Evolutionary conservation across 2,113 vertebrate genomes (phyloP), one percentile per base, ranked within the genome.

Genomic region (Rhabdomys dilectus): DNA sequence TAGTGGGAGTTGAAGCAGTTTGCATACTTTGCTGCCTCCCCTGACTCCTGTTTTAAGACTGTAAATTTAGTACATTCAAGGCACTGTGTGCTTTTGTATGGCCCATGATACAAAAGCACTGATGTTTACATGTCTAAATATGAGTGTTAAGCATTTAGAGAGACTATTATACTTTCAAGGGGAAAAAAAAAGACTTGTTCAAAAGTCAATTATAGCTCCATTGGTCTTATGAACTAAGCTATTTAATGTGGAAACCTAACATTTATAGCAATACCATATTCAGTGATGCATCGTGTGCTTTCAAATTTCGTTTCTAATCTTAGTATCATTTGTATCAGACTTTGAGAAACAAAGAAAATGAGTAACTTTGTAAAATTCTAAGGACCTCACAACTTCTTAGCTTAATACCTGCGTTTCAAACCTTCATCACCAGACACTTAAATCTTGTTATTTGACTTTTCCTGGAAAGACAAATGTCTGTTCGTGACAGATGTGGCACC

Each of bases 221-320:
- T 73, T 15, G 39, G 48, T 85, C 17, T 93, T 80, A 26, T 16
- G 13, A 22, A n/a, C n/a, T 51, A 26, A 58, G 77, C 26, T 89
- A n/a, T 58, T 93, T 95, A 72, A 82, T 87, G 66, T 95, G 66
- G 58, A 11, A 0, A 82, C 96, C 89, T 78, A 76, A 53, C 5
- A 89, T 94, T 89, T 97, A 89, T n/a, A 42, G 88, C 34, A 94
- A 42, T 85, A 91, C 29, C 70, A 80, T 89, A 58, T 82, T 60
- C 94, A 97, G 97, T 89, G 96, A 98, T 96, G 89, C 60, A 95
- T 91, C 86, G 82, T 88, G 91, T 91, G 94, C 92, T 98, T 97
- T 94, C 85, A 97, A 94, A 96, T 95, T 96, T 66, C 36, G 89
- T 62, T 96, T 97, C 96, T 73, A 97, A 93, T 88, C 72, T 92